Conservation (phyloP, 2,888 invertebrate species). For the Acronicta leporina region DNA sequence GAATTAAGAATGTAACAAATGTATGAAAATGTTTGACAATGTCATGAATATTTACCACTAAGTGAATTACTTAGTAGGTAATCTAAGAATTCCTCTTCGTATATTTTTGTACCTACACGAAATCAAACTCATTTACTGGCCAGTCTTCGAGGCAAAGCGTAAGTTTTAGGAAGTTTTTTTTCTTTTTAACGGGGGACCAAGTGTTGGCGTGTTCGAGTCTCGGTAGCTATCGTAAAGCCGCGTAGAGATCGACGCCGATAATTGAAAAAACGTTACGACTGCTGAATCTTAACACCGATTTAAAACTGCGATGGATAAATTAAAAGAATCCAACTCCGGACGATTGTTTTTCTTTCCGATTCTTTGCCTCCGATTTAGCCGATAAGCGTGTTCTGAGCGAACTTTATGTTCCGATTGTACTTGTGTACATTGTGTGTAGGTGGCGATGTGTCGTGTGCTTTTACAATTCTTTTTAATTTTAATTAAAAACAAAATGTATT, state of each 20-base stretch:
- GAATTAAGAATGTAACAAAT: too few relatives aligned
- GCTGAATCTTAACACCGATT: slow-evolving; percentile 86
- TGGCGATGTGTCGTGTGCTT: slow-evolving; percentile 68
- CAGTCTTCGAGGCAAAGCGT: slow-evolving; percentile 57
- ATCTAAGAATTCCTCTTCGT: slow-evolving; percentile 7
- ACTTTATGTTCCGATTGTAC: slow-evolving; percentile 81
- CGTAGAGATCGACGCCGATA: slow-evolving; percentile 83
- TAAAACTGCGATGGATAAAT: slow-evolving; percentile 86
- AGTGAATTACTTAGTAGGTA: neutral
- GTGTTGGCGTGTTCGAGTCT: slow-evolving; percentile 70
- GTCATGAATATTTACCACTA: too few relatives aligned
- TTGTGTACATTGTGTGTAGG: slow-evolving; percentile 76
- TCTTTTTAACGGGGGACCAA: slow-evolving; percentile 57
- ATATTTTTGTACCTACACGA: slow-evolving; percentile 37
- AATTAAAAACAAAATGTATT: slow-evolving; percentile 70
- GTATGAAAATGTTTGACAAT: too few relatives aligned
- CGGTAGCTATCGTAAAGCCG: slow-evolving; percentile 82
- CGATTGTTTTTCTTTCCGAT: slow-evolving; percentile 82
- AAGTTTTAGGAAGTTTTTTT: slow-evolving; percentile 61
- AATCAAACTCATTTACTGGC: slow-evolving; percentile 63
- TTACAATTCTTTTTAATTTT: slow-evolving; percentile 65
- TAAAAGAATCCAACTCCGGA: slow-evolving; percentile 80
- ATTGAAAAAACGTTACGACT: slow-evolving; percentile 84
- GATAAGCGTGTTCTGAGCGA: slow-evolving; percentile 82
- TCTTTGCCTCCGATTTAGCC: slow-evolving; percentile 73